Evolutionary conservation across 2,113 vertebrate species (phyloP).

Genomic region (Odocoileus hemionus): DNA sequence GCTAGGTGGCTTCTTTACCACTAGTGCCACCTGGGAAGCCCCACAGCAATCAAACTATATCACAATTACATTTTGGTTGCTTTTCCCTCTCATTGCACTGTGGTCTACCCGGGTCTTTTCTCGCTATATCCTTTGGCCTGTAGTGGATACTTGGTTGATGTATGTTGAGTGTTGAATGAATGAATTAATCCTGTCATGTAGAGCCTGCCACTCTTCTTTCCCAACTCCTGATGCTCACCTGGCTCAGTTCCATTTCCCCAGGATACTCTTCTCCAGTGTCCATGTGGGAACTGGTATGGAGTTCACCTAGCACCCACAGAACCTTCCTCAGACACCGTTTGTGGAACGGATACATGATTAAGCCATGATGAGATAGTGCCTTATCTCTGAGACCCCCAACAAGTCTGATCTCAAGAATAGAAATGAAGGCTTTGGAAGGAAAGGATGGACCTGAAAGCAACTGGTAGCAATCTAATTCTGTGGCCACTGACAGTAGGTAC

Average conservation of each 20-base stretch:
- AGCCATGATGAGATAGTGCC: neutral
- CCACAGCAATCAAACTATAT: rapidly evolving
- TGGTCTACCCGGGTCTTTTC: neutral
- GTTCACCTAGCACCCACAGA: neutral
- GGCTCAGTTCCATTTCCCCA: neutral
- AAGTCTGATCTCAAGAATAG: neutral
- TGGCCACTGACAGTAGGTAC: no score
- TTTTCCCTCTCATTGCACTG: neutral
- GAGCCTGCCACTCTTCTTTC: neutral
- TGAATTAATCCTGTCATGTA: neutral
- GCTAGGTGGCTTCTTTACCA: neutral
- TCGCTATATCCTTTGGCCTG: neutral
- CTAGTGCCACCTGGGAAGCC: neutral
- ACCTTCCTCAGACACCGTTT: neutral
- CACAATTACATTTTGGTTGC: neutral
- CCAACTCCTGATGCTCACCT: neutral
- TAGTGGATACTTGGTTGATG: neutral
- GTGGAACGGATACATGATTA: neutral
- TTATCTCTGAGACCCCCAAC: neutral
- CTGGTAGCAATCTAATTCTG: neutral
- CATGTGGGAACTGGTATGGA: rapidly evolving
- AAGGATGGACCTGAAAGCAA: neutral
- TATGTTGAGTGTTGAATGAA: neutral
- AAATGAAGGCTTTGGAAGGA: neutral
- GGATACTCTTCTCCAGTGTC: neutral